phyloP scores from a whole-genome alignment of 2,888 invertebrate genomes.

The Campopleginae sp. region DNA sequence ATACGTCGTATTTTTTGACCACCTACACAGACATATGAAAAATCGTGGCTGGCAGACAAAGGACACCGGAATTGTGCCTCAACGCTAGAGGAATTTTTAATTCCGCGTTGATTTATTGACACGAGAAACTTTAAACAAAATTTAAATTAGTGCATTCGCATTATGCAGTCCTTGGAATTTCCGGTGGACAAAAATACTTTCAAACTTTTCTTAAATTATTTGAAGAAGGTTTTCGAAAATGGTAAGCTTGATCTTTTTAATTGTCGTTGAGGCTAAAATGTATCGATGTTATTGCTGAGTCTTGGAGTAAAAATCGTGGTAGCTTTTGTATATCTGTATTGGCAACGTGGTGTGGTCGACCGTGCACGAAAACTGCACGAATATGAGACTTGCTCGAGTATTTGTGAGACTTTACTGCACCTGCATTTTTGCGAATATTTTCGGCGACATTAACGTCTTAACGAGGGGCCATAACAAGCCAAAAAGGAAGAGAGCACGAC shows the following conservation, averaged over 20 bases:
- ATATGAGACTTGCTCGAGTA: slow-evolving; percentile 39
- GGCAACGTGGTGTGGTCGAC: slow-evolving; percentile 69
- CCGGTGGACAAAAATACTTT: background rate
- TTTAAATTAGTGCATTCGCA: background rate
- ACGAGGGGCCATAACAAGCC: slow-evolving; percentile 81
- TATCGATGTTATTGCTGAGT: slow-evolving; percentile 9
- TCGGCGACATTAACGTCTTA: slow-evolving; percentile 82
- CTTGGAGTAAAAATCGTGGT: slow-evolving; percentile 53
- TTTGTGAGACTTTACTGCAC: slow-evolving; percentile 75
- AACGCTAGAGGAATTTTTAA: background rate
- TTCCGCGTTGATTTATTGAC: background rate
- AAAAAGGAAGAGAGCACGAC: slow-evolving; percentile 75
- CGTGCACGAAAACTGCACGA: slow-evolving; percentile 16
- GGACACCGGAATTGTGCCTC: slow-evolving; percentile 26
- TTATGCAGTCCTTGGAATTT: background rate
- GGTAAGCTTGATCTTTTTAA: background rate
- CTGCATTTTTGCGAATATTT: slow-evolving; percentile 83
- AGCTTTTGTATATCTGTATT: slow-evolving; percentile 58
- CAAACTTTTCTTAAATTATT: no score
- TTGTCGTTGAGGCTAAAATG: slow-evolving; percentile 32
- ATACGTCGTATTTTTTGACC: slow-evolving; percentile 28
- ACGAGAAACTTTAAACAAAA: background rate
- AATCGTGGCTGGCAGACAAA: slow-evolving; percentile 14
- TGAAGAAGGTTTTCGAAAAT: background rate
- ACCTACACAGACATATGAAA: slow-evolving; percentile 31